Conservation (phyloP, 2,888 invertebrate genomes). For the Perizoma affinitatum region DNA sequence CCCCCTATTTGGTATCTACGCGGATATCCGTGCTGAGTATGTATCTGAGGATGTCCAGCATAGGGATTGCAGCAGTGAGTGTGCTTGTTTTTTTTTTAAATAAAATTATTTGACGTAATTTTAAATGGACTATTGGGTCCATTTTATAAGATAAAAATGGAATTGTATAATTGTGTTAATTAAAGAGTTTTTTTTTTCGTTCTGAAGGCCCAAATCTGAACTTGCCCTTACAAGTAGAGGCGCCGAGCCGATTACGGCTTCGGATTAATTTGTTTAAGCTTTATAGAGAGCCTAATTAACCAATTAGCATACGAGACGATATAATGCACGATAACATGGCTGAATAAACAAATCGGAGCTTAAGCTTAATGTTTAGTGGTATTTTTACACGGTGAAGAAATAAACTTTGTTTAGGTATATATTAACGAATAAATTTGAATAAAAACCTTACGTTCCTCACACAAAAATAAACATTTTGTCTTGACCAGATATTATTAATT, state of each 20-base stretch:
- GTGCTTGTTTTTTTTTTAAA: no score
- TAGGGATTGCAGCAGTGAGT: no score
- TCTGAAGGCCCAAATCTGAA: slow-evolving; percentile 23
- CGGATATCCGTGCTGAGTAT: no score
- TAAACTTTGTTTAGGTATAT: not conserved
- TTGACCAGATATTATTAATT: no score
- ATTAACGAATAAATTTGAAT: not conserved
- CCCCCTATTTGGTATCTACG: no score
- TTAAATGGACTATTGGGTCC: no score
- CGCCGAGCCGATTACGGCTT: slow-evolving; percentile 62
- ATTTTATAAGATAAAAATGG: no score
- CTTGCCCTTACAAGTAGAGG: slow-evolving; percentile 42
- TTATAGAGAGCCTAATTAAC: slow-evolving; percentile 66
- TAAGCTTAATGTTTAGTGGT: slow-evolving; percentile 8
- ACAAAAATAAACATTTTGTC: no score
- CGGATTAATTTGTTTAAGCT: slow-evolving; percentile 65
- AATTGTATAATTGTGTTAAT: no score
- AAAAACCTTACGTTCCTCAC: not conserved
- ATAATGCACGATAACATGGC: slow-evolving; percentile 42
- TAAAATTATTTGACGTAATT: no score
- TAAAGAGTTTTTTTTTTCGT: slow-evolving; percentile 1
- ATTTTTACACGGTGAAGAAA: slow-evolving; percentile 16
- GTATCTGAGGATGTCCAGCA: no score
- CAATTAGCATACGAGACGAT: slow-evolving; percentile 60
- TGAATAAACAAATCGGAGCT: slow-evolving; percentile 53